phyloP scores from a whole-genome alignment of 2,113 vertebrate genomes.

The Ptyas mucosa region DNA sequence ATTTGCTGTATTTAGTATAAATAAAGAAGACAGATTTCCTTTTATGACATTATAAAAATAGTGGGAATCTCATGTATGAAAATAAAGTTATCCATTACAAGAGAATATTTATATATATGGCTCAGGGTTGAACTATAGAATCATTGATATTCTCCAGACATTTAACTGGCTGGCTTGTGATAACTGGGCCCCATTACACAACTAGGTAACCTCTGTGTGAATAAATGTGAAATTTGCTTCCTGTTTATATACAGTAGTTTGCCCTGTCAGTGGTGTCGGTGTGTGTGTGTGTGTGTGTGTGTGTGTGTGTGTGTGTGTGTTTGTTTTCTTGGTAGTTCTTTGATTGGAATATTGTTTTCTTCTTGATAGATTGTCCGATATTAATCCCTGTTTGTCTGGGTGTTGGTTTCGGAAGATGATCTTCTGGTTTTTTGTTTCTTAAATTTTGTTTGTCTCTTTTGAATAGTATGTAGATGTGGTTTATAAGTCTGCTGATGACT shows the following conservation, averaged over 20 bases:
- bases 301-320: not conserved
- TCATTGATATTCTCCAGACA: not conserved
- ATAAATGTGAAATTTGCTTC: not conserved
- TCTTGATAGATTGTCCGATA: not conserved
- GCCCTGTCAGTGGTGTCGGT: not conserved
- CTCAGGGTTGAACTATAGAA: not conserved
- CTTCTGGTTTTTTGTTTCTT: not conserved
- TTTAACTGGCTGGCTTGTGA: not conserved
- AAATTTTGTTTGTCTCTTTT: too few relatives aligned
- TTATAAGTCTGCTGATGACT: too few relatives aligned
- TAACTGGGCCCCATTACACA: not conserved
- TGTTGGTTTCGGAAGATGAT: not conserved
- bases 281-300: not conserved
- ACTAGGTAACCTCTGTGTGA: not conserved
- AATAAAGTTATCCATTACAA: not conserved
- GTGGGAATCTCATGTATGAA: not conserved
- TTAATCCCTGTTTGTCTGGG: not conserved
- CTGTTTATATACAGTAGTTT: not conserved
- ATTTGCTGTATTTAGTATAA: not conserved
- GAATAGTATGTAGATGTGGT: too few relatives aligned
- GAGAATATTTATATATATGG: not conserved
- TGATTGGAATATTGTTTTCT: not conserved
- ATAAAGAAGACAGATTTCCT: not conserved
- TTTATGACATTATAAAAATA: not conserved
- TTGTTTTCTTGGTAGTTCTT: not conserved